Base-by-base conservation (phyloP, 2,113 vertebrate genomes). In the Semicossyphus pulcher region DNA sequence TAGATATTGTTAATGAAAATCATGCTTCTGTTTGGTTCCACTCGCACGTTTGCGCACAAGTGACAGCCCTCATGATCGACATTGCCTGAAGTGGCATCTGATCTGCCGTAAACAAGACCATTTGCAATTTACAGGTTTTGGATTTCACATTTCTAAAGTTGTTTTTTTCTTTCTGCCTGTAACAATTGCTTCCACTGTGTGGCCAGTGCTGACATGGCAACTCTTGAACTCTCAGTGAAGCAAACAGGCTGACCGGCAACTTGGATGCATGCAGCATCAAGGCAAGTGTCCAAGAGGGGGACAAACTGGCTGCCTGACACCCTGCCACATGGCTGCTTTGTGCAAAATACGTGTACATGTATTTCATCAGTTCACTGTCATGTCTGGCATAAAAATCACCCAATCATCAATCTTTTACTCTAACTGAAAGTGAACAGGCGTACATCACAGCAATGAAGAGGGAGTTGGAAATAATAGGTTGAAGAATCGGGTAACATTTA, bases 171-270 rank as follows among this genome's bases (percentile, higher is more conserved):
- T 57, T 51, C 34, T 64, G 29, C 25, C 32, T 66, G 10, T 44
- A 61, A 80, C 72, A 74, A 71, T 77, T 69, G 58, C 36, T 71
- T 58, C 58, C 45, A 68, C 72, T 81, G 78, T 86, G 59, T 62
- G 68, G 62, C 39, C 75, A 75, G 70, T 83, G 85, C 88, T 87
- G 85, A 89, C 80, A 78, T 39, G 66, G 74, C 87, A 86, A 75
- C 78, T 88, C 81, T 88, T 11, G 34, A 93, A 82, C 80, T 59
- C 58, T 84, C 68, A 68, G 70, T 72, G 53, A 58, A 67, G 68
- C 63, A 65, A 73, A 66, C 70, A 76, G 36, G 63, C 73, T 49
- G 66, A 72, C 58, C 18, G 8, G 69, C 21, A 41, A 67, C 70
- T 76, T 78, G 61, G 73, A 75, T 53, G 21, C 67, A 88, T 73